These are phyloP conservation scores for Cervus canadensis DNA, from an alignment of 2,113 vertebrate genomes.

Conservation along the genomic window DNA sequence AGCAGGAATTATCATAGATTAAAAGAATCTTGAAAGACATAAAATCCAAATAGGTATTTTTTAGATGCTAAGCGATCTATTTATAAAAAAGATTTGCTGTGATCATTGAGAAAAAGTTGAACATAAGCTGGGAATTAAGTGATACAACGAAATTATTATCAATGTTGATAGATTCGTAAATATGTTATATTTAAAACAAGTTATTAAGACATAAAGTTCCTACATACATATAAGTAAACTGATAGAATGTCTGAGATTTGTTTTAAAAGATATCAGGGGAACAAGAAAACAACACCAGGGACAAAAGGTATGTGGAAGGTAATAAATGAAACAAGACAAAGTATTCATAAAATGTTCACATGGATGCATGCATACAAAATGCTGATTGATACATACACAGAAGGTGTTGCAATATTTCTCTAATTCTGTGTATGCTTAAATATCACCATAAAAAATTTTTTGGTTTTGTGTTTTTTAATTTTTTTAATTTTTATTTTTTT, in stretches of 20 bases:
- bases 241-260: background rate
- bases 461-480: background rate
- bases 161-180: background rate
- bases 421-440: background rate
- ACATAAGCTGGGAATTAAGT: background rate
- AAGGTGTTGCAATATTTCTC: background rate
- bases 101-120: background rate
- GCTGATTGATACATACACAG: background rate
- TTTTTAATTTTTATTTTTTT: background rate
- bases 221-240: background rate
- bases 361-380: background rate
- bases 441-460: background rate
- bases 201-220: background rate
- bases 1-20: background rate
- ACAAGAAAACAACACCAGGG: background rate
- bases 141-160: background rate
- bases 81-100: background rate
- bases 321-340: background rate
- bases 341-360: background rate
- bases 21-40: background rate
- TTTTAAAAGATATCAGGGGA: background rate
- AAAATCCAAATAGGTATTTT: background rate
- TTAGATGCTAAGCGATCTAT: background rate
- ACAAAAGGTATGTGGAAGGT: background rate
- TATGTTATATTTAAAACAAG: background rate